Base-by-base conservation (phyloP, 2,888 invertebrate genomes). In the Geotrupes spiniger region DNA sequence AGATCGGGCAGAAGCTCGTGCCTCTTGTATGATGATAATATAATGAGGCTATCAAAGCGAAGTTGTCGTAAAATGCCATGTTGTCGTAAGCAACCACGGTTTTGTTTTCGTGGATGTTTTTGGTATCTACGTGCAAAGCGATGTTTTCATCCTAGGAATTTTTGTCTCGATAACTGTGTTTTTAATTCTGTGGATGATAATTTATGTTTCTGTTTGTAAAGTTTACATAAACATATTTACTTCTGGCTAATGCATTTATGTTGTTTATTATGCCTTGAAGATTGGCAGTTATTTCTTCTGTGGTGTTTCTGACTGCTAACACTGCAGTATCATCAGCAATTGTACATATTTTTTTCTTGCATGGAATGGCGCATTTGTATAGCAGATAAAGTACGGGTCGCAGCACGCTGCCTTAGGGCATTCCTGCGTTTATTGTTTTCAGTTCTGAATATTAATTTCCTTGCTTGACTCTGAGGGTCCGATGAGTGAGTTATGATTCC, bases 111-210 rank as follows among this genome's bases (percentile, higher is more conserved):
- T 58, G 49, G 27, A 56, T 55, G 52, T 59, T 60, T 43, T 53
- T 55, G 26, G 67, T 66, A 17, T 71, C 72, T 73, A 78, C 78
- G 67, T 79, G 81, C 1, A 77, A 63, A 1, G 81, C 86, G 54
- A 86, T 86, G 64, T 80, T 81, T 71, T 85, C 82, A 69, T 86
- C 86, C 69, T 82, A 86, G n/a, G n/a, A n/a, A n/a, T n/a, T n/a
- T n/a, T n/a, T n/a, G n/a, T n/a, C n/a, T n/a, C n/a, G n/a, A n/a
- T n/a, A n/a, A n/a, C n/a, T n/a, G n/a, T n/a, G n/a, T n/a, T n/a
- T n/a, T 21, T 6, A 21, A 21, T 21, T 21, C 21, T 6, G 6
- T 6, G 21, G 21, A 21, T 21, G 21, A 21, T 21, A 21, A 6
- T 21, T 21, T 21, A n/a, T n/a, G n/a, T n/a, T 21, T 21, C 21